Conservation (phyloP, 2,113 vertebrate genomes). For the Psilopogon haemacephalus region DNA sequence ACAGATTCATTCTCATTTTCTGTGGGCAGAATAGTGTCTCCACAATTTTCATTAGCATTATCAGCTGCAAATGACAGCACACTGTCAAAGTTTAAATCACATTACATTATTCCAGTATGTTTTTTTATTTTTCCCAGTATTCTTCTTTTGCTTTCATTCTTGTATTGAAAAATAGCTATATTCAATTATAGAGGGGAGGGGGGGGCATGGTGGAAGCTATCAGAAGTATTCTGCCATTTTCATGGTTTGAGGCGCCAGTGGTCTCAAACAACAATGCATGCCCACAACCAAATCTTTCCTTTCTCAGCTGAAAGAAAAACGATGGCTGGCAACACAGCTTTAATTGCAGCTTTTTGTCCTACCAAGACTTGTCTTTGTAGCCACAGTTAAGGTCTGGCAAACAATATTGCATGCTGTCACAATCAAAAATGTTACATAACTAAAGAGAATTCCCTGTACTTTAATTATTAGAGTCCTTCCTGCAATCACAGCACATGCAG, state of each 20-base stretch:
- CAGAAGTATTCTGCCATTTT: not conserved
- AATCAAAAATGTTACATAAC: not conserved
- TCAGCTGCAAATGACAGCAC: not conserved
- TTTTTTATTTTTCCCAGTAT: not conserved
- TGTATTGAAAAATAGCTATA: not conserved
- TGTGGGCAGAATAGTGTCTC: not conserved
- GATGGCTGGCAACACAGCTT: not conserved
- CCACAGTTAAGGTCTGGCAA: not conserved
- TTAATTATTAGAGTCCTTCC: not conserved
- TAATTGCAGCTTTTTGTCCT: not conserved
- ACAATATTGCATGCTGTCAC: not conserved
- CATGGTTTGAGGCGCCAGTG: not conserved
- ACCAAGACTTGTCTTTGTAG: not conserved
- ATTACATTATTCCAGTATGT: not conserved
- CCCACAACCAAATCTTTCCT: not conserved
- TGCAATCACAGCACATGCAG: not conserved
- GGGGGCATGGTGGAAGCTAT: too few relatives aligned
- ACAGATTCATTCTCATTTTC: not conserved
- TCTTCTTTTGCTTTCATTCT: not conserved
- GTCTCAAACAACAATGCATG: not conserved
- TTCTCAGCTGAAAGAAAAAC: not conserved
- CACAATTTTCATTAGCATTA: constrained; percentile 21
- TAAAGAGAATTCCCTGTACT: not conserved
- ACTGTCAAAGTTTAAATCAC: constrained; percentile 8
- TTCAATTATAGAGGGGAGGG: not conserved